Evolutionary conservation across 2,797 vertebrate genomes (phyloP).

Genomic region (Erethizon dorsatum): DNA sequence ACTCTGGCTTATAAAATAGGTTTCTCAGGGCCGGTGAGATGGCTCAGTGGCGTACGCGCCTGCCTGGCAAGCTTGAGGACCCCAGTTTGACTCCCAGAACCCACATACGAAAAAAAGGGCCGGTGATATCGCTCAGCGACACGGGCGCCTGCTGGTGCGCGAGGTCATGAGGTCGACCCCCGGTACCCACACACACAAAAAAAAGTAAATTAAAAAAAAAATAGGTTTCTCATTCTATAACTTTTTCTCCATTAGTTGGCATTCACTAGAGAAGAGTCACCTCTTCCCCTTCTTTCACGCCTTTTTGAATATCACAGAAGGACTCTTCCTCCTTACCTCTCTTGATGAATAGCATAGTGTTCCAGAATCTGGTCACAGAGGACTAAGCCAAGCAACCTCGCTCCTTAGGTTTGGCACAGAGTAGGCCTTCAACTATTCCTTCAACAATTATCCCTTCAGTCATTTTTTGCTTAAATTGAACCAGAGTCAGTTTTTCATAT

Average conservation of each 20-base stretch:
- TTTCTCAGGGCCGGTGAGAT: not conserved
- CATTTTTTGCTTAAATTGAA: not conserved
- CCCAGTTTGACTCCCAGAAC: no score
- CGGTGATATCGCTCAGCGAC: no score
- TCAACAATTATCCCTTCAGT: not conserved
- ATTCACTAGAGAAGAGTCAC: not conserved
- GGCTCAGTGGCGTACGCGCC: no score
- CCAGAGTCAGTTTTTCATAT: not conserved
- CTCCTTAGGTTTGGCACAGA: not conserved
- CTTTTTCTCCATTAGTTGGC: not conserved
- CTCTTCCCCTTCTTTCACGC: not conserved
- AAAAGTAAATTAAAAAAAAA: not conserved
- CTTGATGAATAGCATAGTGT: not conserved
- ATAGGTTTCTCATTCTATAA: not conserved
- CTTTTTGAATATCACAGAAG: not conserved
- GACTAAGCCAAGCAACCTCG: not conserved
- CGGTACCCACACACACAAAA: no score
- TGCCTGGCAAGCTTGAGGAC: no score
- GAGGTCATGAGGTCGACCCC: no score
- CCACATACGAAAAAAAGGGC: no score
- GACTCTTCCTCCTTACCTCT: not conserved
- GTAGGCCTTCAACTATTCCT: not conserved
- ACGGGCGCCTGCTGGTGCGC: no score
- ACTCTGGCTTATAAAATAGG: not conserved
- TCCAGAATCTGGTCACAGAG: not conserved